Percentiles rank a stretch among this genome's conserved stretches.
phyloP scores from a whole-genome alignment of 2,113 vertebrate genomes.

The Vidua macroura region DNA sequence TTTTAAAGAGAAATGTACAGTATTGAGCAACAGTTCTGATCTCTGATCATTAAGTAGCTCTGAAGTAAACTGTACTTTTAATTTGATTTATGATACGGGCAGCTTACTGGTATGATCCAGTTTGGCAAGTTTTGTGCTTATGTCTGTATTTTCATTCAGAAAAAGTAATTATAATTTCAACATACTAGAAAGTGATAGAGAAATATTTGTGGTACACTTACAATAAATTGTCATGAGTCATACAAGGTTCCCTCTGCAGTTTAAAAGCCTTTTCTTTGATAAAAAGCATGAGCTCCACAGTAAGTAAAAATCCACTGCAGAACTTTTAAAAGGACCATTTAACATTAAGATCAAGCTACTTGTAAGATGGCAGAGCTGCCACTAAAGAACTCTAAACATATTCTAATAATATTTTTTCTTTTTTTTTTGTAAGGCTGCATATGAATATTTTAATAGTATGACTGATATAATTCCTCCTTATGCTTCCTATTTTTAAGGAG shows the following conservation, averaged over 20 bases:
- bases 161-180: neutral
- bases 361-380: neutral
- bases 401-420: neutral
- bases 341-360: neutral
- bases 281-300: neutral
- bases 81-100: neutral
- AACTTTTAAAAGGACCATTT: neutral
- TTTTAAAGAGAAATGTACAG: neutral
- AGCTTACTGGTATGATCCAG: neutral
- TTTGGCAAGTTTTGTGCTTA: neutral
- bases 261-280: neutral
- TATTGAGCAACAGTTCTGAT: conserved; percentile 31
- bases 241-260: neutral
- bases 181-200: neutral
- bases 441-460: conserved; percentile 3
- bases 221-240: neutral
- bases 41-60: neutral
- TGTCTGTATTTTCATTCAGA: neutral
- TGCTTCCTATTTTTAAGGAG: neutral
- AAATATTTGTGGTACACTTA: neutral
- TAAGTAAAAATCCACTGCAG: neutral
- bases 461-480: neutral
- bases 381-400: neutral
- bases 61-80: neutral
- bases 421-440: neutral